Evolutionary conservation across 1,140 invertebrate species (phyloP).

Genomic region (Asbolus verrucosus): DNA sequence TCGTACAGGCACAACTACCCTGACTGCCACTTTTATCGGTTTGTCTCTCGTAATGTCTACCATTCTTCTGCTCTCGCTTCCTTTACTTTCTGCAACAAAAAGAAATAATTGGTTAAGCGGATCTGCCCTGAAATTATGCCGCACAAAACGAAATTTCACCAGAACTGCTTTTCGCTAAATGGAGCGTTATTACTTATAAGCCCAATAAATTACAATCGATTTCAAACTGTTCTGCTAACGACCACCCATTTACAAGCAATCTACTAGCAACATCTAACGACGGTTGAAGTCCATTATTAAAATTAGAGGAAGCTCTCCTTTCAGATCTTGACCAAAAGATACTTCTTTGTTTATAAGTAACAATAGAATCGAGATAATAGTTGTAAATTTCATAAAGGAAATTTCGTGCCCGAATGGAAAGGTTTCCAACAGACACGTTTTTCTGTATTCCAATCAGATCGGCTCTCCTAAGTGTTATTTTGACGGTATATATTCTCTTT

Average conservation of each 20-base stretch:
- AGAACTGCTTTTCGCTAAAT: neutral
- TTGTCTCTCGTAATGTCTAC: conserved; percentile 89
- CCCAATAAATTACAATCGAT: conserved; percentile 29
- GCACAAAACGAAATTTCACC: conserved; percentile 11
- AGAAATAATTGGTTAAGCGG: conserved; percentile 28
- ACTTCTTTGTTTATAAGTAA: neutral
- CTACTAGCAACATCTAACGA: neutral
- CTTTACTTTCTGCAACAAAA: conserved; percentile 39
- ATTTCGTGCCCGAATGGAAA: neutral
- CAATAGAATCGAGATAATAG: neutral
- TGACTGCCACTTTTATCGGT: conserved; percentile 83
- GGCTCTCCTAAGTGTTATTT: conserved; percentile 7
- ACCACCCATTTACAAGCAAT: conserved; percentile 25
- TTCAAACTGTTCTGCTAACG: conserved; percentile 15
- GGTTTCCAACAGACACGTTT: neutral
- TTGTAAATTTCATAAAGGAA: neutral
- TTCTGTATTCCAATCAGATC: conserved; percentile 3
- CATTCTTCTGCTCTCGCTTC: conserved; percentile 46
- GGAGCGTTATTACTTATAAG: neutral
- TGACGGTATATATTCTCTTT: conserved; percentile 7
- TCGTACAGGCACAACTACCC: conserved; percentile 87
- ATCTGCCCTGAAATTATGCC: neutral
- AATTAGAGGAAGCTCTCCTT: neutral
- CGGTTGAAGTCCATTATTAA: neutral
- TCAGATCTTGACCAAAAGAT: neutral